Evolutionary conservation across 1,140 invertebrate genomes (phyloP).

Genomic region (Himalopsyche phryganea): DNA sequence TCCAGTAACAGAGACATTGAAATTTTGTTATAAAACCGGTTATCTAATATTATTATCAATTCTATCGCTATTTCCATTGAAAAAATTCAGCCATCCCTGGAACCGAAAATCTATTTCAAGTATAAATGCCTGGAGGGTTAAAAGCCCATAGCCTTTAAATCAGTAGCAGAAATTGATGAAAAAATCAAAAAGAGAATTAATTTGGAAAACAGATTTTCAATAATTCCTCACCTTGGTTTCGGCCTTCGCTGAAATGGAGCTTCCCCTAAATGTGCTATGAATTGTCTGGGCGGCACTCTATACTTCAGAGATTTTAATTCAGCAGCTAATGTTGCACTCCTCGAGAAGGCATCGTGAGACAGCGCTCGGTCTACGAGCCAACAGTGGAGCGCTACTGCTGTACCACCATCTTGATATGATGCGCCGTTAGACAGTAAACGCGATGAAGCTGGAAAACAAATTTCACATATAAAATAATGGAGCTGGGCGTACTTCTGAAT

Average conservation of each 20-base stretch:
- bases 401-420: conserved; percentile 28
- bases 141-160: too few species aligned
- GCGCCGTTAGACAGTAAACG: conserved; percentile 28
- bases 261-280: conserved; percentile 48
- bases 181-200: not conserved
- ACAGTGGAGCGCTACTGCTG: conserved; percentile 47
- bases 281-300: conserved; percentile 47
- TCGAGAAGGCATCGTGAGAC: conserved; percentile 45
- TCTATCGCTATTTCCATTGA: too few species aligned
- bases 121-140: too few species aligned
- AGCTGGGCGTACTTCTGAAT: too few species aligned
- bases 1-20: too few species aligned
- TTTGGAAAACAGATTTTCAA: not conserved
- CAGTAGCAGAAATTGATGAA: too few species aligned
- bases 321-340: conserved; percentile 36
- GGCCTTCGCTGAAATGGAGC: conserved; percentile 40
- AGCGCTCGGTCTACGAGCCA: conserved; percentile 51
- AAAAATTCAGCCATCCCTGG: too few species aligned
- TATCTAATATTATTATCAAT: too few species aligned
- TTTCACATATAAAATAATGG: too few species aligned
- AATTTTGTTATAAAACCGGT: too few species aligned
- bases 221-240: conserved; percentile 40
- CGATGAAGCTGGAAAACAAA: conserved; percentile 25
- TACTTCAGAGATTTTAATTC: conserved; percentile 45
- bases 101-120: too few species aligned